Evolutionary conservation across 2,113 vertebrate species (phyloP).

Genomic region (Cricetomys ansorgei): DNA sequence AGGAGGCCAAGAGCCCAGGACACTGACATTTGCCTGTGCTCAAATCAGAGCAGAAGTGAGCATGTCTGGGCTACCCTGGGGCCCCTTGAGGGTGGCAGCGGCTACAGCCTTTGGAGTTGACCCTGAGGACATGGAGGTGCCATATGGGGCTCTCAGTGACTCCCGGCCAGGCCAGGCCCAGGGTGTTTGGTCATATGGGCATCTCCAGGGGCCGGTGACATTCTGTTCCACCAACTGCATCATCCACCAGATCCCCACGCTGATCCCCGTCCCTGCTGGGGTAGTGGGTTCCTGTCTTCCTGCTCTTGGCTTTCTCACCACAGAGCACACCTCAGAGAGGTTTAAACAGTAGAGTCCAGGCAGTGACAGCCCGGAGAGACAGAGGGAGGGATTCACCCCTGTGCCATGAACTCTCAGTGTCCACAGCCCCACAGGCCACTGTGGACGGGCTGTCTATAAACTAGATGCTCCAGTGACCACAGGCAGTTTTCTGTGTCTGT

Average conservation of each 20-base stretch:
- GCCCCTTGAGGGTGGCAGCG: background rate
- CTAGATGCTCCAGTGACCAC: background rate
- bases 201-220: background rate
- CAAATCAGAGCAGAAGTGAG: background rate
- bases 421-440: background rate
- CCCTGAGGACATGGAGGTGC: background rate
- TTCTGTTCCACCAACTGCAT: background rate
- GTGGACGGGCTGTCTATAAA: too few species aligned
- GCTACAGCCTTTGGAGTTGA: background rate
- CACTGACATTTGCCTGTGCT: background rate
- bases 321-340: background rate
- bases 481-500: fast-evolving
- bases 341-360: background rate
- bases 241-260: background rate
- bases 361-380: background rate
- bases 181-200: too few species aligned
- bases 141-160: background rate
- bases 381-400: background rate
- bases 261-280: background rate
- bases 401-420: background rate
- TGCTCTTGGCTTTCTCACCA: background rate
- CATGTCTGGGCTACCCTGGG: background rate
- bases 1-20: background rate
- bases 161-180: background rate
- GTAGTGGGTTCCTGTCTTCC: background rate